Base-by-base conservation (phyloP, 2,797 vertebrate genomes). In the Pangasius macronema region DNA sequence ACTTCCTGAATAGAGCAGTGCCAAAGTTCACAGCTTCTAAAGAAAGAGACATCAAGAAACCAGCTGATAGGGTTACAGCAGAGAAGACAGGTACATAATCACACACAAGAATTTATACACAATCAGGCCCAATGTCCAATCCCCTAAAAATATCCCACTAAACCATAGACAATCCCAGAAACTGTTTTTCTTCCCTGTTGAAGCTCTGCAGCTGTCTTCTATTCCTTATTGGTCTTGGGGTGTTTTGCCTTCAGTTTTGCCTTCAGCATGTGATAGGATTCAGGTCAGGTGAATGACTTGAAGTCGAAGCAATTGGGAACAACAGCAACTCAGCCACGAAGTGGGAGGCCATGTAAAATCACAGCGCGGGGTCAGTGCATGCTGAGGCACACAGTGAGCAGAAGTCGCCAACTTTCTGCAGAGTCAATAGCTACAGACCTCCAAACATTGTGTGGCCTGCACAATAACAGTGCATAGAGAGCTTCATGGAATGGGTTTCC, bases 1-100 rank as follows among this genome's bases (percentile, higher is more conserved):
- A 94, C 91, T 99, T 96, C 91, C 91, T 99, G 83, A 95, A 90
- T 90, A 90, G 92, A 18, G 93, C 94, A 75, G 8, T 96, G 73
- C 97, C 97, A 0, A 89, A 93, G 9, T 88, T 89, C n/a, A 70
- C 88, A 9, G 57, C 73, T 0, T 30, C 67, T 4, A 85, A 85
- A 1, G 93, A 94, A 65, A 89, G 67, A 61, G 92, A 94, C 0
- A 10, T 55, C 57, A 94, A 92, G 36, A 89, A 87, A 22, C 93
- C 89, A 87, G 86, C 88, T 22, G 93, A 93, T 68, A 93, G 84
- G 86, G 42, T 87, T 0, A 85, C 88, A 7, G 81, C 68, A 24
- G 67, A 93, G 55, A 95, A 91, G 85, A 95, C 94, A 93, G 97
- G 98, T 99, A 94, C 55, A 91, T 63, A 83, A 8, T 11, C 6